Evolutionary conservation across 2,797 vertebrate genomes (phyloP), one percentile per base, ranked within the genome.

Genomic region (Clarias laeviceps): DNA sequence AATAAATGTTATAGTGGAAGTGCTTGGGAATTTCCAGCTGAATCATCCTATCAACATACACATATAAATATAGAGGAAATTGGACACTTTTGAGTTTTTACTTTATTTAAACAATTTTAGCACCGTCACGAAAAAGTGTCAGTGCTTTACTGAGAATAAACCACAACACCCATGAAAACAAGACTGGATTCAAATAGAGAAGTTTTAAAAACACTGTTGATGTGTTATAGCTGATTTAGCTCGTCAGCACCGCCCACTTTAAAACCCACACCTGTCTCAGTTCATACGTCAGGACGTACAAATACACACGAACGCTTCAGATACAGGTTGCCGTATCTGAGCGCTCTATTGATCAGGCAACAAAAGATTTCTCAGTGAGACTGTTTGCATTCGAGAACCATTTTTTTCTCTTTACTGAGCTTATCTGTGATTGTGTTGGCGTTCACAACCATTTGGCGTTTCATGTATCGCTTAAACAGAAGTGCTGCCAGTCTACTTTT

Each of bases 341-440:
- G 50, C 45, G 3, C 22, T 9, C 4, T 40, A 45, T 12, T 45
- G 57, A 73, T 73, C 29, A 14, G 54, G 57, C 34, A 73, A 54
- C 32, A 68, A 80, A 45, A 57, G 56, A 34, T 45, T 80, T 50
- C 22, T 61, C n/a, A 72, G 24, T 17, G 11, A 11, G 56, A 54
- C 22, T 83, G 82, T 69, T 27, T 61, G 74, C 74, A 12, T 61
- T 59, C 3, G 15, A 29, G 15, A 56, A 50, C 14, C 45, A 56
- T 74, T 74, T 34, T 20, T 40, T 83, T 59, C 68, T 62, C 37
- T 0, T 32, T 24, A 27, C 15, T 8, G 7, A 66, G 14, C 59
- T 73, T 81, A 81, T 73, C 84, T 73, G 54, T 50, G 24, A 7
- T 20, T 22, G 8, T 50, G 59, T 74, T 74, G 74, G 54, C 40